A percentile compares a stretch with the other conserved stretches of the same genome.
These are phyloP conservation scores for Diorhabda carinulata DNA, from an alignment of 1,140 invertebrate genomes.

Conservation along the genomic window DNA sequence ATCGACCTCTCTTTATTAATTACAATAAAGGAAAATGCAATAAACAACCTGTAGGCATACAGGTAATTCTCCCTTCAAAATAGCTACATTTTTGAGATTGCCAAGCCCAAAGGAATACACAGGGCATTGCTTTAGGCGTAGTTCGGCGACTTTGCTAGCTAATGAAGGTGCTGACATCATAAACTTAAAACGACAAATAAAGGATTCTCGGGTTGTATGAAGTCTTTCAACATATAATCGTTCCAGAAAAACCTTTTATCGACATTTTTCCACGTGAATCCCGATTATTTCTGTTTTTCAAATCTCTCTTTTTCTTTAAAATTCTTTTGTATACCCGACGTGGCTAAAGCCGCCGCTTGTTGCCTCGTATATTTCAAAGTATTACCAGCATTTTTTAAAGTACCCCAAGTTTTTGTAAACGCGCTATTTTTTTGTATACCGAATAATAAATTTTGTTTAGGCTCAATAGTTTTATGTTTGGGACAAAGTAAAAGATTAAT, in stretches of 20 bases:
- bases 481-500: constrained; percentile 63
- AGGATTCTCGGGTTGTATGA: constrained; percentile 71
- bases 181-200: too few relatives aligned
- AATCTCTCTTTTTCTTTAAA: constrained; percentile 72
- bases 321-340: constrained; percentile 56
- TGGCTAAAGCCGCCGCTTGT: constrained; percentile 64
- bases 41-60: too few relatives aligned
- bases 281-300: constrained; percentile 72
- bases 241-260: constrained; percentile 98
- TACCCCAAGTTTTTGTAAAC: constrained; percentile 79
- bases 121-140: too few relatives aligned
- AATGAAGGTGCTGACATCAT: too few relatives aligned
- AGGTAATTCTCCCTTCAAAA: too few relatives aligned
- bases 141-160: too few relatives aligned
- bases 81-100: too few relatives aligned
- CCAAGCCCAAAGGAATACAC: too few relatives aligned
- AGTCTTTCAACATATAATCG: constrained; percentile 82
- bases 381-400: constrained; percentile 84
- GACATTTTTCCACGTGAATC: constrained; percentile 64
- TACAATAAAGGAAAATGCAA: too few relatives aligned
- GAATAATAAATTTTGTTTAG: constrained; percentile 49
- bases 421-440: constrained; percentile 57
- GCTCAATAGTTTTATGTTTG: constrained; percentile 61
- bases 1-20: too few relatives aligned
- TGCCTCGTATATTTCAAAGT: constrained; percentile 82